phyloP scores from a whole-genome alignment of 64 coral and sea anemone species.

The Montipora sp. region DNA sequence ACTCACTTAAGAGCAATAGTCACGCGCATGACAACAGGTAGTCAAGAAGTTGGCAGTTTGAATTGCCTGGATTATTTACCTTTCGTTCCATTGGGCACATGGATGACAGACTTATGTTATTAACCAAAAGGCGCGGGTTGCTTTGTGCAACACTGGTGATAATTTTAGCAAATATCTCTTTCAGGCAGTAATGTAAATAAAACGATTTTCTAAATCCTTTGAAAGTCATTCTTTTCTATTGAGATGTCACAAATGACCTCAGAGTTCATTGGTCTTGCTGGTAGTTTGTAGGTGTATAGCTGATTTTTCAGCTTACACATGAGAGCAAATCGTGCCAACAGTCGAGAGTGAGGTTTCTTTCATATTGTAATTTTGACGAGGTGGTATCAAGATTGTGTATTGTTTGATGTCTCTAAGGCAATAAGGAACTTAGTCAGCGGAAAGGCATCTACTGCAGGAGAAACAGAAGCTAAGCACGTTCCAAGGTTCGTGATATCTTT shows the following conservation, averaged over 20 bases:
- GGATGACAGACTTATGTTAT: constrained; percentile 34
- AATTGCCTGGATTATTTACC: constrained; percentile 48
- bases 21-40: constrained; percentile 18
- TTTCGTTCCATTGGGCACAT: constrained; percentile 35
- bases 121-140: constrained; percentile 23
- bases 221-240: not conserved
- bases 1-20: not conserved
- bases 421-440: constrained; percentile 14
- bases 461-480: not conserved
- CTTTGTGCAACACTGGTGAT: not conserved
- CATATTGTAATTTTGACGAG: constrained; percentile 25
- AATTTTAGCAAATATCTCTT: not conserved
- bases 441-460: not conserved
- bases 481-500: not conserved
- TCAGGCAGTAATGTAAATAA: constrained; percentile 35
- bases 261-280: not conserved
- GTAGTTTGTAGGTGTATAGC: not conserved
- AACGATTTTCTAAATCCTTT: constrained; percentile 12
- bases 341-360: constrained; percentile 3
- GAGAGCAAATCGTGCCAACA: not conserved
- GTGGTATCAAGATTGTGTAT: not conserved
- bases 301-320: constrained; percentile 2
- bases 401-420: constrained; percentile 20
- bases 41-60: constrained; percentile 14
- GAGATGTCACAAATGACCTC: not conserved